Evolutionary conservation across 2,113 vertebrate species (phyloP).

Genomic region (Lepus europaeus): DNA sequence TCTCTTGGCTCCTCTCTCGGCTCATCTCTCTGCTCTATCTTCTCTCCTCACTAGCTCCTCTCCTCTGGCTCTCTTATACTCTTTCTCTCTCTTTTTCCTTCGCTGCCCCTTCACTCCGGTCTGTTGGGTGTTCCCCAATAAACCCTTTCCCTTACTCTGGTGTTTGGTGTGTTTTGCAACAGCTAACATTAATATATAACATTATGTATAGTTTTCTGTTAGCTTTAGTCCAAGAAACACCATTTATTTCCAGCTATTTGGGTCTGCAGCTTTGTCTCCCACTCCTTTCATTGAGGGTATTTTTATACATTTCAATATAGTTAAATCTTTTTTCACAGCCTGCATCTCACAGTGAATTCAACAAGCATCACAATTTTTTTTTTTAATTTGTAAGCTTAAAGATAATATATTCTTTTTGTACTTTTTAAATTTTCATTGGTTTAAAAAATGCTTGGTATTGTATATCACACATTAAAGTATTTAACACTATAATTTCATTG

Average conservation of each 20-base stretch:
- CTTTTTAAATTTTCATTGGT: neutral
- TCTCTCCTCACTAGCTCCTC: too few relatives aligned
- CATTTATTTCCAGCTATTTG: neutral
- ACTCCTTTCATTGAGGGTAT: neutral
- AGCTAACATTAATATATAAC: too few relatives aligned
- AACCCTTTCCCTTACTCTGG: too few relatives aligned
- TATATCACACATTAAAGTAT: rapidly evolving
- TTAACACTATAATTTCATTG: neutral
- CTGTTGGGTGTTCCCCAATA: too few relatives aligned
- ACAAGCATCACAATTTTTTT: neutral
- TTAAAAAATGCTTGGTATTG: neutral
- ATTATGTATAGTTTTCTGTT: neutral
- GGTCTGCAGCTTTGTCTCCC: neutral
- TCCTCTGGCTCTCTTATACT: too few relatives aligned
- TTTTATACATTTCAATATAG: neutral
- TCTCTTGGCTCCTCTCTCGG: too few relatives aligned
- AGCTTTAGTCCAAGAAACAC: neutral
- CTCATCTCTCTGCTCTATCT: too few relatives aligned
- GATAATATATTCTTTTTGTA: neutral
- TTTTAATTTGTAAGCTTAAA: neutral
- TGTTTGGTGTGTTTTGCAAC: too few relatives aligned
- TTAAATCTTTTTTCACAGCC: neutral
- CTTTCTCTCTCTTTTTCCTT: too few relatives aligned
- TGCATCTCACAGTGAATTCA: neutral
- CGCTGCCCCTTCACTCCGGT: too few relatives aligned